Base-by-base conservation (phyloP, 1,140 invertebrate genomes). In the Periplaneta americana region DNA sequence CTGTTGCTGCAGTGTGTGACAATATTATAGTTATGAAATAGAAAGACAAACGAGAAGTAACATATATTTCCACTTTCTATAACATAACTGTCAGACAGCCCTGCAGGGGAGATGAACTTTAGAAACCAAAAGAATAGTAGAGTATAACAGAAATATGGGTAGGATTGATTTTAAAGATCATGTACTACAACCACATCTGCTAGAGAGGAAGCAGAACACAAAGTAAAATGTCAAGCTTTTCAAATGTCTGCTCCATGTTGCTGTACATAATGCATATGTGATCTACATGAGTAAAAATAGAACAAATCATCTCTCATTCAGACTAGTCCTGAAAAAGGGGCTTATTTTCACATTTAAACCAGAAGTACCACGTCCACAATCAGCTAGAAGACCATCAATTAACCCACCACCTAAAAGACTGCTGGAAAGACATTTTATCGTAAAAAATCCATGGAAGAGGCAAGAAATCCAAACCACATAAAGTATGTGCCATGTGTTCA, bases 391-490 rank as follows among this genome's bases (percentile, higher is more conserved):
- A 15, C 8, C 36, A 9, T 37, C 36, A 9, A 15, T 37, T 9
- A 37, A 9, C 15, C 36, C 8, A 37, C 36, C 36, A 37, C 36
- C 8, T 37, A 9, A 37, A 15, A 9, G 36, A 9, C 8, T 37
- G 15, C 8, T 8, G 8, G 36, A 15, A 15, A 37, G 36, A 9
- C 36, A 37, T 15, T 37, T 37, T 15, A 9, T 8, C 15, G 36
- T n/a, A 22, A 22, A 81, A 37, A 37, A 81, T 81, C 32, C 80
- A 57, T 32, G 48, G 57, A 10, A 81, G 34, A 22, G 66, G 80
- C n/a, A 81, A 81, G 34, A 81, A 81, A 34, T 32, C 80, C 33
- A 33, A 34, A 11, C 66, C 80, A 75, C 80, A 81, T 75, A 74
- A 66, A 37, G 33, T 33, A 75, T 75, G 80, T 66, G 66, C 31